phyloP scores from a whole-genome alignment of 2,113 vertebrate genomes.

The Quiscalus mexicanus region DNA sequence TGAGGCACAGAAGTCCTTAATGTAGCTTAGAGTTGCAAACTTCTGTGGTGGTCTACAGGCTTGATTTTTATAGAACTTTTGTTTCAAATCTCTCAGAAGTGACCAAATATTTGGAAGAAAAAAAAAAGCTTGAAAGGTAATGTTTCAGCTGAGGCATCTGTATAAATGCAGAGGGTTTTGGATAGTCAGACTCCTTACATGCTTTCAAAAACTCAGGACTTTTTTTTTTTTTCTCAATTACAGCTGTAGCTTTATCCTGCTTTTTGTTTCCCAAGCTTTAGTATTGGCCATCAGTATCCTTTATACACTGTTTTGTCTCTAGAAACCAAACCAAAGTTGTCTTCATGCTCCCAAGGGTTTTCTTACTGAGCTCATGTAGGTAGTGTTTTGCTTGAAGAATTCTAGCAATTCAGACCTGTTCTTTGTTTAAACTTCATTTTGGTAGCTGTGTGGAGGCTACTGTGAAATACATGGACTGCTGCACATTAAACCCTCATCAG shows the following conservation, averaged over 20 bases:
- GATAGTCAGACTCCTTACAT: not conserved
- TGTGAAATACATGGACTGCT: not conserved
- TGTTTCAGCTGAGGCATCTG: not conserved
- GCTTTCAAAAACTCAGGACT: slow-evolving; percentile 35
- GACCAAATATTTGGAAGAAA: slow-evolving; percentile 19
- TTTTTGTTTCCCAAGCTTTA: not conserved
- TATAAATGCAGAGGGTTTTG: not conserved
- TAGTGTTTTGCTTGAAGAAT: not conserved
- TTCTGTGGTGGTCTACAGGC: not conserved
- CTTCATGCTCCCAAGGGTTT: not conserved
- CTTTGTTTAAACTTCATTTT: not conserved
- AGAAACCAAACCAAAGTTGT: slow-evolving; percentile 54
- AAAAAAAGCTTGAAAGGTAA: not conserved
- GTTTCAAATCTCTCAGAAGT: not conserved
- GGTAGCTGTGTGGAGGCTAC: not conserved
- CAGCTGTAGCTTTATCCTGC: slow-evolving; percentile 16
- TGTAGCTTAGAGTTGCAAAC: not conserved
- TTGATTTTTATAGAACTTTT: not conserved
- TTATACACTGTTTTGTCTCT: not conserved
- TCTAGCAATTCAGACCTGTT: not conserved
- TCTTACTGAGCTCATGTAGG: not conserved
- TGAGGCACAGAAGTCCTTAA: not conserved
- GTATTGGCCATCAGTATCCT: not conserved
- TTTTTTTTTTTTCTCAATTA: not conserved
- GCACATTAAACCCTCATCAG: not conserved